Percentiles rank a stretch among this genome's conserved stretches.
Evolutionary conservation across 2,113 vertebrate genomes (phyloP).

Genomic region (Eira barbara): DNA sequence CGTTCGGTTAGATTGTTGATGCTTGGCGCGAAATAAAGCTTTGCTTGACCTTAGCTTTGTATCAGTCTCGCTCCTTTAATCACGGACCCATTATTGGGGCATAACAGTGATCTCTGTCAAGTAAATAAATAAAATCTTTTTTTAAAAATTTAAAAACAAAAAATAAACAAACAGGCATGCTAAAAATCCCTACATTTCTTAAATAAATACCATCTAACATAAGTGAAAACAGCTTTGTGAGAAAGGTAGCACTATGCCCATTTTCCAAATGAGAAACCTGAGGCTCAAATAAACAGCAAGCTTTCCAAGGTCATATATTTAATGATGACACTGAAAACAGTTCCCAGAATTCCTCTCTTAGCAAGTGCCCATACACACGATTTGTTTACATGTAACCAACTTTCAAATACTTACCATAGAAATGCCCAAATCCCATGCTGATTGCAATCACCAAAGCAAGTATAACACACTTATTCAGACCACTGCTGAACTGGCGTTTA

Average conservation of each 20-base stretch:
- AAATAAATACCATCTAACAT: not conserved
- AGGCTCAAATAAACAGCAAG: not conserved
- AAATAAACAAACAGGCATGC: not conserved
- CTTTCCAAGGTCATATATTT: not conserved
- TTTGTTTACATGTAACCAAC: not conserved
- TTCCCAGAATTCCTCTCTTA: not conserved
- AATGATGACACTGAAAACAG: not conserved
- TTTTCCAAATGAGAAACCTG: not conserved
- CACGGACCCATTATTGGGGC: too few species aligned
- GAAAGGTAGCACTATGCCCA: not conserved
- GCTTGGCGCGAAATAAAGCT: too few species aligned
- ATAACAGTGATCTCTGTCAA: not conserved
- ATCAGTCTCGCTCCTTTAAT: too few species aligned
- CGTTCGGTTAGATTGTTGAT: too few species aligned
- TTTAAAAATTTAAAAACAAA: not conserved
- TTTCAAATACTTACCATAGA: conserved; percentile 86
- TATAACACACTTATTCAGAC: conserved; percentile 90
- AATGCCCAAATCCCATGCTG: conserved; percentile 95
- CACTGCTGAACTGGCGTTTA: conserved; percentile 75
- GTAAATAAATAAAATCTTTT: not conserved
- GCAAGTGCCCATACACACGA: not conserved
- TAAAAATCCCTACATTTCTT: not conserved
- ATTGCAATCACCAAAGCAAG: conserved; percentile 90
- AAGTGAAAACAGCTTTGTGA: not conserved
- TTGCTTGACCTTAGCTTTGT: too few species aligned